A percentile compares a stretch with the other conserved stretches of the same genome.
These are phyloP conservation scores for Argyrosomus regius DNA, from an alignment of 2,797 vertebrate species.

Conservation along the genomic window DNA sequence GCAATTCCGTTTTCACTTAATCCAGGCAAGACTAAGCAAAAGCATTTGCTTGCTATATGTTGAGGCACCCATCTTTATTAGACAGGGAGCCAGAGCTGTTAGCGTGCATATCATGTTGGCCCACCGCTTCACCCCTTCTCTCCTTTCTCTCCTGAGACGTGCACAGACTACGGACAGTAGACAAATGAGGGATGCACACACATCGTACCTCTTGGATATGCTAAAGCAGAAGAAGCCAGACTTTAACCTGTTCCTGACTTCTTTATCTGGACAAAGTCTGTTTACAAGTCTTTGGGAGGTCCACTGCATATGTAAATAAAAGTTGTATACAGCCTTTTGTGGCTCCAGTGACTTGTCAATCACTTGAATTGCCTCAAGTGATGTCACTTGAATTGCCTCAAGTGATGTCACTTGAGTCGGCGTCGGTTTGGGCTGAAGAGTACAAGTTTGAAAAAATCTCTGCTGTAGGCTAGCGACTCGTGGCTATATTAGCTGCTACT, in stretches of 20 bases:
- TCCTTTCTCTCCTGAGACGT: conserved; percentile 43
- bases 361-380: too few relatives aligned
- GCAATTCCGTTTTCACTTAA: conserved; percentile 29
- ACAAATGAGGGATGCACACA: conserved; percentile 22
- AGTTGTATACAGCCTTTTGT: not conserved
- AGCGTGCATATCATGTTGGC: conserved; percentile 47
- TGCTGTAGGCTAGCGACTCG: not conserved
- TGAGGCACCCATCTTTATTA: conserved; percentile 43
- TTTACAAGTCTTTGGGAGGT: not conserved
- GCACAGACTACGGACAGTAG: conserved; percentile 43
- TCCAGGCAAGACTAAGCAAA: conserved; percentile 21
- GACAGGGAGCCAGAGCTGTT: conserved; percentile 34
- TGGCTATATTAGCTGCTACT: not conserved
- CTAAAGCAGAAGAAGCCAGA: conserved; percentile 8
- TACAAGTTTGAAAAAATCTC: not conserved
- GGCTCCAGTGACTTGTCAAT: not conserved
- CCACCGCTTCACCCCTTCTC: conserved; percentile 41
- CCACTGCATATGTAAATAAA: not conserved
- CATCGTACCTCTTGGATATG: not conserved
- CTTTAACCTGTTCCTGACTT: not conserved
- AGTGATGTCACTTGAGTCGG: not conserved
- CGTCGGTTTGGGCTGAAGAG: not conserved
- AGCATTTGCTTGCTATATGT: conserved; percentile 38
- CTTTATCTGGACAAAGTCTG: not conserved
- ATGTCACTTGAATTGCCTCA: not conserved